These are phyloP conservation scores for Halcyon smyrnensis DNA, from an alignment of 2,797 vertebrate species.

Conservation along the genomic window DNA sequence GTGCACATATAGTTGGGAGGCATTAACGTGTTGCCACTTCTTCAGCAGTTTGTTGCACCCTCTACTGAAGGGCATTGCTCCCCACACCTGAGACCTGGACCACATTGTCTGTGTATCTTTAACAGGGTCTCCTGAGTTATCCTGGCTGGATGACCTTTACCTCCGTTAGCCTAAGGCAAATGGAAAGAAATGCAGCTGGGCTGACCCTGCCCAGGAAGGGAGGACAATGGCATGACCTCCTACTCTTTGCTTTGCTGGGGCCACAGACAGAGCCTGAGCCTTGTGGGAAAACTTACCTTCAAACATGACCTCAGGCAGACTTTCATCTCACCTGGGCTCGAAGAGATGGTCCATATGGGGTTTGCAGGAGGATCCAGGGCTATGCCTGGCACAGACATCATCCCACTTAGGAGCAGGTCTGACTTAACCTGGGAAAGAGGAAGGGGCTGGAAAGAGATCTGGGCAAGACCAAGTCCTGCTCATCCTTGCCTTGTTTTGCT, in stretches of 20 bases:
- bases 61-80: not conserved
- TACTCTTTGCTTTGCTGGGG: not conserved
- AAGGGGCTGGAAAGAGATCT: not conserved
- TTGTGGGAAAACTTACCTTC: not conserved
- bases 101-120: fast-evolving
- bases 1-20: not conserved
- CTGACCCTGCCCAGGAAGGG: not conserved
- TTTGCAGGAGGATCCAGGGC: not conserved
- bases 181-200: not conserved
- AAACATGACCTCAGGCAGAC: not conserved
- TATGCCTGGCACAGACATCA: not conserved
- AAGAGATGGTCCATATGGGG: not conserved
- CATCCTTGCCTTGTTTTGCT: not conserved
- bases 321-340: not conserved
- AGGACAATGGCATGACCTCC: not conserved
- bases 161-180: not conserved
- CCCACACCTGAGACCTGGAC: not conserved
- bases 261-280: not conserved
- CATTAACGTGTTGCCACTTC: not conserved
- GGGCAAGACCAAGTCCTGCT: not conserved
- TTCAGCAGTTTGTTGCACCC: not conserved
- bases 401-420: not conserved
- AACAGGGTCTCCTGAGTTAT: not conserved
- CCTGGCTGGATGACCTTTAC: not conserved
- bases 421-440: not conserved